Conservation (phyloP, 2,797 vertebrate genomes). For the Halcyon chelicuti region DNA sequence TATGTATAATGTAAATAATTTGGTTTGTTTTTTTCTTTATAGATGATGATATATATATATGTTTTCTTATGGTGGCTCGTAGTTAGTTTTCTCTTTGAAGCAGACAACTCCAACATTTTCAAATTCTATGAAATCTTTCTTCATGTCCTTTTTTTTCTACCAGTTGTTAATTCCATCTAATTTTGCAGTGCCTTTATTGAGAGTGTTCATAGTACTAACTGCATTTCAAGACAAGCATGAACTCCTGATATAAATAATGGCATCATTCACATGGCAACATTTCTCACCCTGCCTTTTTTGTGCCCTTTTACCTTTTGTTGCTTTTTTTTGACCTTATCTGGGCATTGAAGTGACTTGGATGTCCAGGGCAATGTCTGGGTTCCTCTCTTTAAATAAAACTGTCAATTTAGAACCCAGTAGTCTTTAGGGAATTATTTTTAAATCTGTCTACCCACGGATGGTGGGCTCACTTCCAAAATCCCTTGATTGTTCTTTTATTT, state of each 20-base stretch:
- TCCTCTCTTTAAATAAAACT: not conserved
- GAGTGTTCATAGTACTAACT: not conserved
- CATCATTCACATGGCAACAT: not conserved
- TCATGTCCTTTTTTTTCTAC: not conserved
- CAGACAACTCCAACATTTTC: not conserved
- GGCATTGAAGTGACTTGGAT: not conserved
- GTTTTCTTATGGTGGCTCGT: not conserved
- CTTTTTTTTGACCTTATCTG: not conserved
- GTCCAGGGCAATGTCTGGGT: not conserved
- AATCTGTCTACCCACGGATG: not conserved
- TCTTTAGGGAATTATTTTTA: constrained; percentile 11
- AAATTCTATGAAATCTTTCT: not conserved
- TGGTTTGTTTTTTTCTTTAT: not conserved
- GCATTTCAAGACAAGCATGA: not conserved
- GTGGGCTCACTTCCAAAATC: not conserved
- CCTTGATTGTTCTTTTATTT: constrained; percentile 11
- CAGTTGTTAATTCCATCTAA: not conserved
- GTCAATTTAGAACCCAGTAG: not conserved
- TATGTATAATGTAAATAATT: not conserved
- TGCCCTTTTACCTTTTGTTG: not conserved
- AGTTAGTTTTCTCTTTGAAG: not conserved
- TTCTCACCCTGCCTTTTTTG: not conserved
- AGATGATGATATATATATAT: not conserved
- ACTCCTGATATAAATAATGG: not conserved
- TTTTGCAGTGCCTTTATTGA: not conserved